Base-by-base conservation (phyloP, 2,797 vertebrate genomes). In the Acanthurus lineatus region DNA sequence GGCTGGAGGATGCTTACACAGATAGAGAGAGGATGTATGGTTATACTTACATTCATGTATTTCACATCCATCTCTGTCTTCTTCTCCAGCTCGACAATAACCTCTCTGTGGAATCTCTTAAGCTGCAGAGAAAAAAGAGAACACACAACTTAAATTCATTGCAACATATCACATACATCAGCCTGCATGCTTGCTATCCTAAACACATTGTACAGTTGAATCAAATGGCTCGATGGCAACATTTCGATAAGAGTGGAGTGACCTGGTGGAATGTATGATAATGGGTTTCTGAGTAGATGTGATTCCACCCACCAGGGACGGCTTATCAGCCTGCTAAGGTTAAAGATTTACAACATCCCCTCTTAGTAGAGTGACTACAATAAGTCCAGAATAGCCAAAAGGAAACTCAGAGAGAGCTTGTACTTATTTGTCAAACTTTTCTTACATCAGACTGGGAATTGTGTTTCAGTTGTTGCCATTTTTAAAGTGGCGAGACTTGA, bases 21-120 rank as follows among this genome's bases (percentile, higher is more conserved):
- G 25, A 69, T 56, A 12, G 12, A 19, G 6, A 45, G 1, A 15
- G 7, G 40, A 38, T 6, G 52, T 5, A 16, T 6, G 6, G 38
- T 14, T 3, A 20, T 79, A 96, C 97, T 97, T 89, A 99, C 98
- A 19, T 93, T 99, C 97, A 99, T 99, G 38, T 99, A 99, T 85
- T 99, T 99, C 32, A 98, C 96, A 77, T 99, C 98, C 91, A 98
- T 96, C 25, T 99, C 98, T 0, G 97, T 99, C 94, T 99, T 99
- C 95, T 94, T 97, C 91, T 99, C 98, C 92, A 99, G 93, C 89
- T 99, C 98, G 10, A 85, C 79, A 73, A 99, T 95, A 68, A 99
- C 96, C 28, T 99, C 98, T 89, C 92, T 96, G 88, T 99, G 97
- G 87, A 99, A 99, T 86, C 91, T 96, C 93, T 96, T 98, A 85